Conservation (phyloP, 2,113 vertebrate species). For the Brachyhypopomus occidentalis region DNA sequence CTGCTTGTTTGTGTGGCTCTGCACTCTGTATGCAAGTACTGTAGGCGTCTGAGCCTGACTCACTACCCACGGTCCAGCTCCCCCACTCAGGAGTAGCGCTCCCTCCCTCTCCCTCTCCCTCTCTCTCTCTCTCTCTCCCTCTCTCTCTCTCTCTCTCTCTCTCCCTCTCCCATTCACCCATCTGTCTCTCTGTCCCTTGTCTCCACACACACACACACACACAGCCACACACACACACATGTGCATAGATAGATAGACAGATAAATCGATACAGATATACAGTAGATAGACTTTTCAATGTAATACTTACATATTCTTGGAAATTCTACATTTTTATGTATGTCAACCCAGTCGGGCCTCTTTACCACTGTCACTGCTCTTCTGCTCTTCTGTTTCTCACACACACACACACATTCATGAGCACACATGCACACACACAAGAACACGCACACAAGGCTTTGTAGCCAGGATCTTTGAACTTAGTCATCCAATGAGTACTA, state of each 20-base stretch:
- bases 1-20: conserved; percentile 43
- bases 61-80: conserved; percentile 14
- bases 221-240: neutral
- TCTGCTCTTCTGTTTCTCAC: neutral
- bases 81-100: conserved; percentile 6
- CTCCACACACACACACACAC: neutral
- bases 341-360: conserved; percentile 31
- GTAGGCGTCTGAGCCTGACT: conserved; percentile 39
- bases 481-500: conserved; percentile 62
- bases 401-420: conserved; percentile 19
- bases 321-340: conserved; percentile 40
- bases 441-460: neutral
- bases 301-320: no score
- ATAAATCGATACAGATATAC: no score
- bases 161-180: neutral
- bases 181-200: neutral
- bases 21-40: conserved; percentile 51
- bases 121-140: conserved; percentile 12
- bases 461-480: conserved; percentile 52
- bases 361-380: conserved; percentile 2
- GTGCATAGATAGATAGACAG: neutral
- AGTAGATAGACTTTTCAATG: no score
- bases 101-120: conserved; percentile 1
- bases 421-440: neutral
- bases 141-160: conserved; percentile 26